A percentile compares a stretch with the other conserved stretches of the same genome.
Conservation (phyloP, 2,113 vertebrate genomes). For the Cebus imitator region DNA sequence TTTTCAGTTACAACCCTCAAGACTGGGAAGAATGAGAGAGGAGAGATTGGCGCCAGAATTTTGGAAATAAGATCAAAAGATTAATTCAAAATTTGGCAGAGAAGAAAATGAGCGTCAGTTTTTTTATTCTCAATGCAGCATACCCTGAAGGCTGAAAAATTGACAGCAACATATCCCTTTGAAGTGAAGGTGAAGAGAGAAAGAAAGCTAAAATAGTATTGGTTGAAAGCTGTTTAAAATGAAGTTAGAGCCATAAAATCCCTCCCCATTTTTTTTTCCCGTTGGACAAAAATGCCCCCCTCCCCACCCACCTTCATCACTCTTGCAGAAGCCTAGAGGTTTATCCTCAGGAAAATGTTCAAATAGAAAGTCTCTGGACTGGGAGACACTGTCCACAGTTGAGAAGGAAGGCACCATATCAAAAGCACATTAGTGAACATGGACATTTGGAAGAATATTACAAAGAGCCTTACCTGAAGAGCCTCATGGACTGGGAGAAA, state of each 20-base stretch:
- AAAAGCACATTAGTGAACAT: not conserved
- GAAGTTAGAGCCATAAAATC: not conserved
- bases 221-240: not conserved
- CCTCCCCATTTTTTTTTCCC: not conserved
- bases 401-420: not conserved
- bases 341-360: not conserved
- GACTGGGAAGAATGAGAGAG: not conserved
- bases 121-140: not conserved
- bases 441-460: not conserved
- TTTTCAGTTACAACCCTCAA: not conserved
- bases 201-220: not conserved
- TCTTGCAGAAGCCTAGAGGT: not conserved
- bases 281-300: no score
- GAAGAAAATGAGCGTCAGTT: not conserved
- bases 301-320: not conserved
- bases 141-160: not conserved
- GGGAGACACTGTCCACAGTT: not conserved
- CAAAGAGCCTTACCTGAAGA: not conserved
- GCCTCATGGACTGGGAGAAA: not conserved
- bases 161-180: not conserved
- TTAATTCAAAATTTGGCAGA: not conserved
- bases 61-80: slow-evolving; percentile 15
- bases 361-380: not conserved
- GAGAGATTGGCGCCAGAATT: not conserved
- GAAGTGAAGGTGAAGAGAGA: not conserved